These are phyloP conservation scores for Leucosticte australis DNA, from an alignment of 2,113 vertebrate genomes.

Conservation along the genomic window DNA sequence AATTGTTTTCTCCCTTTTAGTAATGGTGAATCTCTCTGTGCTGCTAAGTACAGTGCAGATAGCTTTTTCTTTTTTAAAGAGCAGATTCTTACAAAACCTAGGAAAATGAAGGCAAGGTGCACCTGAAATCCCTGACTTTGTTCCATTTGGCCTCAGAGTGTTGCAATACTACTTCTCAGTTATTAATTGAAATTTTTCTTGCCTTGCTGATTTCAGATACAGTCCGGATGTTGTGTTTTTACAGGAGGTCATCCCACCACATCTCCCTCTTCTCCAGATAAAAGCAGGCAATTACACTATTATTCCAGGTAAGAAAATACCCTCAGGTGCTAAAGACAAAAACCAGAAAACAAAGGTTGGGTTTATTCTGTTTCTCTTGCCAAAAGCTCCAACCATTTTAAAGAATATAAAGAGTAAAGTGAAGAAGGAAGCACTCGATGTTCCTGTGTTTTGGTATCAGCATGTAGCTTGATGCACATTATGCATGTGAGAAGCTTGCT, in stretches of 20 bases:
- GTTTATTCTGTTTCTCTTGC: neutral
- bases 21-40: neutral
- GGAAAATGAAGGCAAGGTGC: neutral
- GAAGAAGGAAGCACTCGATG: neutral
- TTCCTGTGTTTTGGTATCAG: neutral
- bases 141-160: neutral
- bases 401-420: neutral
- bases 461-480: neutral
- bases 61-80: neutral
- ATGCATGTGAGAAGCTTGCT: neutral
- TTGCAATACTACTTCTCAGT: neutral
- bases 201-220: conserved; percentile 78
- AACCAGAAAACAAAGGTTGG: neutral
- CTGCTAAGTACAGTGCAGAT: neutral
- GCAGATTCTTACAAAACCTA: neutral
- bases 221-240: conserved; percentile 91
- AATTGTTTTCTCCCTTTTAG: neutral
- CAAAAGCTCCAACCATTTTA: neutral
- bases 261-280: conserved; percentile 83
- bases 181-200: neutral
- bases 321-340: neutral
- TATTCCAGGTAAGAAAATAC: conserved; percentile 80
- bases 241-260: conserved; percentile 87
- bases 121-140: neutral
- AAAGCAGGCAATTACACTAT: conserved; percentile 83